These are phyloP conservation scores for Urocitellus parryii DNA, from an alignment of 2,113 vertebrate genomes.

Conservation along the genomic window DNA sequence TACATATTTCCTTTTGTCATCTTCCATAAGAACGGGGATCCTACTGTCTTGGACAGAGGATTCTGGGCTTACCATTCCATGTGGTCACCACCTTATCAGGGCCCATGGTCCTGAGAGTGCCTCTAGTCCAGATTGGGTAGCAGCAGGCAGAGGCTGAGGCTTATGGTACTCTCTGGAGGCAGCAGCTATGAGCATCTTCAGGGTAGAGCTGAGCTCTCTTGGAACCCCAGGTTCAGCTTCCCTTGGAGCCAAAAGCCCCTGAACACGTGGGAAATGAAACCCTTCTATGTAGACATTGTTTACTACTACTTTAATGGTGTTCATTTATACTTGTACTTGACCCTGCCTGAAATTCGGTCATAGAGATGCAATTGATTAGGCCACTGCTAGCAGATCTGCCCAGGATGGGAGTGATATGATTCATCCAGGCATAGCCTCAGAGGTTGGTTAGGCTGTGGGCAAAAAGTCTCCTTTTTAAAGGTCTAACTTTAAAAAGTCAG, in stretches of 20 bases:
- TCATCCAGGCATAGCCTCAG: not conserved
- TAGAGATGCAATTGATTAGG: not conserved
- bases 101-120: not conserved
- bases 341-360: not conserved
- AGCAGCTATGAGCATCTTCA: not conserved
- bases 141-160: not conserved
- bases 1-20: not conserved
- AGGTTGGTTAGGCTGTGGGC: not conserved
- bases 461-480: not conserved
- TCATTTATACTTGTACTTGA: slow-evolving; percentile 27
- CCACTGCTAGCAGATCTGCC: not conserved
- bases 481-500: not conserved
- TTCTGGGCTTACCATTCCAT: slow-evolving; percentile 23
- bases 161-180: slow-evolving; percentile 38
- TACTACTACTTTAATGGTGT: slow-evolving; percentile 32
- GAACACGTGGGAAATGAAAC: not conserved
- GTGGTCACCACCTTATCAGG: not conserved
- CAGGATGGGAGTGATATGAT: not conserved
- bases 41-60: not conserved
- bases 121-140: not conserved
- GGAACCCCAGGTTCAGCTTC: not conserved
- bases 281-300: slow-evolving; percentile 25
- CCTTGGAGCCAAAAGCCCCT: not conserved
- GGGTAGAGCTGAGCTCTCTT: not conserved
- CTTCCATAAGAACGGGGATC: not conserved